A percentile compares a stretch with the other conserved stretches of the same genome.
These are phyloP conservation scores for Nothura maculosa DNA, from an alignment of 2,797 vertebrate species.

Conservation along the genomic window DNA sequence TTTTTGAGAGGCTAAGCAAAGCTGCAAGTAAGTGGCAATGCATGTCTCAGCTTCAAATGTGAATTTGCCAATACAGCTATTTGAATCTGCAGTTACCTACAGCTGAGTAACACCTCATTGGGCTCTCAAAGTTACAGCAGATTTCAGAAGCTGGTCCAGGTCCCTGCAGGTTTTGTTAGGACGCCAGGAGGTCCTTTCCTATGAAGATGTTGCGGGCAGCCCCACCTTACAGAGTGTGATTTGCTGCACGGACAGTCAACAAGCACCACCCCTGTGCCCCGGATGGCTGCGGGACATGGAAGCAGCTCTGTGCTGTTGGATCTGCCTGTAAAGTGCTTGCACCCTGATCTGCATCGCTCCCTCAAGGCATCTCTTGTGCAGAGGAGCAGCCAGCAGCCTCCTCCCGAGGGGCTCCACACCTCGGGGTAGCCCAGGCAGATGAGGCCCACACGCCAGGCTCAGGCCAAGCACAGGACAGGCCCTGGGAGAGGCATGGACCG, in stretches of 20 bases:
- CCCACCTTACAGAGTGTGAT: neutral
- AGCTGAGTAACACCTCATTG: neutral
- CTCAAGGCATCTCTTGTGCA: neutral
- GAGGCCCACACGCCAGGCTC: rapidly evolving
- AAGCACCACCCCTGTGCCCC: neutral
- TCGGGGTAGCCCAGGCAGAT: neutral
- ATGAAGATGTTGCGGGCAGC: neutral
- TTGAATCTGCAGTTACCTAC: neutral
- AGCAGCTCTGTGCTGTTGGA: neutral
- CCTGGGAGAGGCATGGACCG: neutral
- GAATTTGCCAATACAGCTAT: neutral
- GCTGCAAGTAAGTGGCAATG: neutral
- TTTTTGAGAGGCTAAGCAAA: neutral
- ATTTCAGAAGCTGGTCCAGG: neutral
- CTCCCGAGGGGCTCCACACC: neutral
- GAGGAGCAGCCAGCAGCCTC: neutral
- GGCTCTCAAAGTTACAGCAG: neutral
- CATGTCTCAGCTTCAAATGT: neutral
- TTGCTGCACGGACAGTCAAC: neutral
- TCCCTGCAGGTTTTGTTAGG: neutral
- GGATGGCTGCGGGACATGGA: neutral
- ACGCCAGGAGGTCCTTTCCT: neutral
- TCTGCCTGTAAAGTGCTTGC: neutral
- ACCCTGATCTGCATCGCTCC: neutral
- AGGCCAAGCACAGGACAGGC: rapidly evolving